Evolutionary conservation across 1,140 invertebrate genomes (phyloP).

Genomic region (Ylistrum balloti): DNA sequence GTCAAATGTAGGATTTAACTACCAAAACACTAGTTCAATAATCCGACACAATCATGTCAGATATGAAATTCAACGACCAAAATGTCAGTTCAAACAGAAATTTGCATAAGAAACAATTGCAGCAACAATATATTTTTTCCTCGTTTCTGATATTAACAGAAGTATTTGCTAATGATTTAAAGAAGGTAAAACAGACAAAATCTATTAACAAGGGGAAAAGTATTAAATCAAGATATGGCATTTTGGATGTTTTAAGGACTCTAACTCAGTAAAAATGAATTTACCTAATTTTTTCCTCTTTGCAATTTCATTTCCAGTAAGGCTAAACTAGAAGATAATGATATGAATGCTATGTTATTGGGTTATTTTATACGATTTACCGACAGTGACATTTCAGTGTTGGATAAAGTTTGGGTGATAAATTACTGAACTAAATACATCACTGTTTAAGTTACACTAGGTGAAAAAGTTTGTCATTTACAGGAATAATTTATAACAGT

Average conservation of each 20-base stretch:
- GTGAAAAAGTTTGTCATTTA: too few relatives aligned
- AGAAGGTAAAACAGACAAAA: neutral
- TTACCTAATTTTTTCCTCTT: too few relatives aligned
- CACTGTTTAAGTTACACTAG: too few relatives aligned
- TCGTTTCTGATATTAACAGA: neutral
- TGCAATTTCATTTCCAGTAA: too few relatives aligned
- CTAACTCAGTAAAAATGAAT: too few relatives aligned
- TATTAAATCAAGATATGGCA: too few relatives aligned
- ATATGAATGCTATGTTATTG: too few relatives aligned
- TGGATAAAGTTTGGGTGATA: neutral
- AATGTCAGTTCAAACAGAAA: neutral
- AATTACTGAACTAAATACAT: neutral
- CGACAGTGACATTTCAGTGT: neutral
- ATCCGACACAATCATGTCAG: neutral
- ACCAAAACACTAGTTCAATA: neutral
- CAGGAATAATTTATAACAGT: too few relatives aligned
- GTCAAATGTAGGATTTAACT: neutral
- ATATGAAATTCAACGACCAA: neutral
- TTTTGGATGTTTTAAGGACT: too few relatives aligned
- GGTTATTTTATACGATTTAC: neutral
- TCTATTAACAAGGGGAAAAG: too few relatives aligned
- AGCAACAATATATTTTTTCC: neutral
- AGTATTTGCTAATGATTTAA: neutral
- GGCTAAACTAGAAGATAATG: too few relatives aligned
- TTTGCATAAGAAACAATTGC: neutral